Conservation (phyloP, 1,140 invertebrate species). For the Gryllus bimaculatus region DNA sequence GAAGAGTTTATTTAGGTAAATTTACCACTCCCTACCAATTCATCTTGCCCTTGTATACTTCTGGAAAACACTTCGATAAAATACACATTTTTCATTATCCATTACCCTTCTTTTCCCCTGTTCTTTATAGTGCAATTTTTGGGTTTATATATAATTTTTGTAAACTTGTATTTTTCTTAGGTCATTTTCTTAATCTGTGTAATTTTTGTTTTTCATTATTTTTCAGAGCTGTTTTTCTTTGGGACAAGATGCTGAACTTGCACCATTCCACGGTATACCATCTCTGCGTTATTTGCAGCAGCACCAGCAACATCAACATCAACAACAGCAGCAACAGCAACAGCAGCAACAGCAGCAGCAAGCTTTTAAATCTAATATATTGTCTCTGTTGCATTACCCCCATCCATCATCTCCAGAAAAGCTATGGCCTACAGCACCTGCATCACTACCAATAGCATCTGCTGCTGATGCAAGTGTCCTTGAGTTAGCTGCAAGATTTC, state of each 20-base stretch:
- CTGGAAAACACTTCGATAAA: too few species aligned
- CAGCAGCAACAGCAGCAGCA: conserved; percentile 27
- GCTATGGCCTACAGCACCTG: conserved; percentile 27
- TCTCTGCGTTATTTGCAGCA: conserved; percentile 27
- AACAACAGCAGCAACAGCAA: conserved; percentile 32
- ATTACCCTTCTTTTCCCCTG: too few species aligned
- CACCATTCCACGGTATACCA: conserved; percentile 18
- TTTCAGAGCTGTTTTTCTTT: conserved; percentile 18
- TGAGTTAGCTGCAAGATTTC: conserved; percentile 61
- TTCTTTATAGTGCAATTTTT: not conserved
- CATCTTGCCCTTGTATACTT: too few species aligned
- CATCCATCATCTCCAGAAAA: conserved; percentile 29
- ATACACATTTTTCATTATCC: too few species aligned
- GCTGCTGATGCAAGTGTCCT: conserved; percentile 42
- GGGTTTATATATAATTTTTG: not conserved
- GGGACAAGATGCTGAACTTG: conserved; percentile 8
- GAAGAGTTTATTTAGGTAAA: too few species aligned
- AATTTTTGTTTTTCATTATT: not conserved
- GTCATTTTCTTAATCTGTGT: too few species aligned
- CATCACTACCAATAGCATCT: conserved; percentile 25
- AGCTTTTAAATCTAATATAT: conserved; percentile 19
- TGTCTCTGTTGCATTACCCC: conserved; percentile 28
- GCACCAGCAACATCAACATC: conserved; percentile 31
- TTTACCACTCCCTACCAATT: too few species aligned
- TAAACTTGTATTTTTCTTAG: not conserved